These are phyloP conservation scores for Drosophila santomea DNA, from an alignment of 1,140 invertebrate genomes.

Conservation along the genomic window DNA sequence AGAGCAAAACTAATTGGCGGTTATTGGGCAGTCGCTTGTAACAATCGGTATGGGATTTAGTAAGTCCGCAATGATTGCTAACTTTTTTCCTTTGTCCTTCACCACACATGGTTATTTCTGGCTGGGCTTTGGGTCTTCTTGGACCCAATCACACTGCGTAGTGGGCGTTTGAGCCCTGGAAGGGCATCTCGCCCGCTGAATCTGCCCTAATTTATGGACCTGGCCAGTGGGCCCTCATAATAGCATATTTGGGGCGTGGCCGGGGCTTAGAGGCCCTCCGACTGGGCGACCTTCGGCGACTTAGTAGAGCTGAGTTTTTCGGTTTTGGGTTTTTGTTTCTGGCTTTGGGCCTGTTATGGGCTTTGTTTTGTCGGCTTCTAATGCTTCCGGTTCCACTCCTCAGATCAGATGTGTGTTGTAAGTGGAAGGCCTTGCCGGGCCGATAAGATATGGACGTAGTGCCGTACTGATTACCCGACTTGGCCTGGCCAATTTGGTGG, in stretches of 20 bases:
- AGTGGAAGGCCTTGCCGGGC: conserved; percentile 54
- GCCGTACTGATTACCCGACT: conserved; percentile 40
- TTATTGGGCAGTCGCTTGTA: too few species aligned
- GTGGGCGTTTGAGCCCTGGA: too few species aligned
- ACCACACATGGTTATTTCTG: not conserved
- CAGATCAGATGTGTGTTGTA: conserved; percentile 26
- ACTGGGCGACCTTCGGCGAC: conserved; percentile 28
- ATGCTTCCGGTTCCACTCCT: conserved; percentile 71
- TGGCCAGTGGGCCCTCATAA: not conserved
- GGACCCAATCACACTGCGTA: not conserved
- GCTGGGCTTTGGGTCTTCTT: not conserved
- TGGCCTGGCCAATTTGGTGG: conserved; percentile 49
- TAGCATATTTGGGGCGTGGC: conserved; percentile 6
- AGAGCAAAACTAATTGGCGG: too few species aligned
- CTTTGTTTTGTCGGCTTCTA: conserved; percentile 56
- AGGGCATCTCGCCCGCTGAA: conserved; percentile 2
- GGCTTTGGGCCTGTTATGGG: conserved; percentile 6
- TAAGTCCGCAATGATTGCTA: too few species aligned
- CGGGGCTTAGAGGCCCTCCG: not conserved
- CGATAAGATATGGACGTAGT: conserved; percentile 66
- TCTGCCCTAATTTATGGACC: conserved; percentile 53
- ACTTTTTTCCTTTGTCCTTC: too few species aligned
- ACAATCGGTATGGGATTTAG: too few species aligned
- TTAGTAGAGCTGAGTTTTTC: conserved; percentile 36
- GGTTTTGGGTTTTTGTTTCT: conserved; percentile 38